Evolutionary conservation across 2,113 vertebrate species (phyloP).

Genomic region (Nibea albiflora): DNA sequence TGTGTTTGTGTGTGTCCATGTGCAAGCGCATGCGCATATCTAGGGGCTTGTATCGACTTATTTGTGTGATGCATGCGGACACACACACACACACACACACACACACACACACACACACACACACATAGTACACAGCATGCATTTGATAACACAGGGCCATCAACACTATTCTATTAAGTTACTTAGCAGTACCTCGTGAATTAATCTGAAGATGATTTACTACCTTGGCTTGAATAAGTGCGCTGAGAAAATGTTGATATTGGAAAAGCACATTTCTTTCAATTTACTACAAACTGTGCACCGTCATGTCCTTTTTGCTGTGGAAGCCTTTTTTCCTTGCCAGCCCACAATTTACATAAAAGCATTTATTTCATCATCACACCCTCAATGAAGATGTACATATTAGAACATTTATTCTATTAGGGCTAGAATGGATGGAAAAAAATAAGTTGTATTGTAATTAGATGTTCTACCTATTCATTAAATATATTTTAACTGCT

Average conservation of each 20-base stretch:
- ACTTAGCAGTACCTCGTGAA: conserved; percentile 18
- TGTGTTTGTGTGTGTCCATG: conserved; percentile 10
- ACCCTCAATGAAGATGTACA: conserved; percentile 63
- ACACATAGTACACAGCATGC: background rate
- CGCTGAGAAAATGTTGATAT: conserved; percentile 58
- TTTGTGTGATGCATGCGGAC: background rate
- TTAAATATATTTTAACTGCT: conserved; percentile 72
- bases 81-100: background rate
- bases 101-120: background rate
- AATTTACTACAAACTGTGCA: conserved; percentile 57
- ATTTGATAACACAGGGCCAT: conserved; percentile 8
- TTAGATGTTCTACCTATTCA: conserved; percentile 71
- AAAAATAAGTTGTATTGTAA: conserved; percentile 63
- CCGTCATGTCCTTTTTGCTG: conserved; percentile 53
- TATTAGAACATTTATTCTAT: conserved; percentile 57
- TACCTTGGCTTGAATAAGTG: conserved; percentile 48
- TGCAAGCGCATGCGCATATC: background rate
- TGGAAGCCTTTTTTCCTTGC: conserved; percentile 55
- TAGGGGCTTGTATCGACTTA: conserved; percentile 7
- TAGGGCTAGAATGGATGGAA: conserved; percentile 51
- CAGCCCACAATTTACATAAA: conserved; percentile 65
- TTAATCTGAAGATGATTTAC: conserved; percentile 57
- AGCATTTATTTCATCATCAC: conserved; percentile 68
- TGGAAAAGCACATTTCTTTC: conserved; percentile 64
- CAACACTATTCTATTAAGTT: conserved; percentile 2